A percentile compares a stretch with the other conserved stretches of the same genome.
Evolutionary conservation across 2,797 vertebrate species (phyloP).

Genomic region (Enteromius thamalakanensis): DNA sequence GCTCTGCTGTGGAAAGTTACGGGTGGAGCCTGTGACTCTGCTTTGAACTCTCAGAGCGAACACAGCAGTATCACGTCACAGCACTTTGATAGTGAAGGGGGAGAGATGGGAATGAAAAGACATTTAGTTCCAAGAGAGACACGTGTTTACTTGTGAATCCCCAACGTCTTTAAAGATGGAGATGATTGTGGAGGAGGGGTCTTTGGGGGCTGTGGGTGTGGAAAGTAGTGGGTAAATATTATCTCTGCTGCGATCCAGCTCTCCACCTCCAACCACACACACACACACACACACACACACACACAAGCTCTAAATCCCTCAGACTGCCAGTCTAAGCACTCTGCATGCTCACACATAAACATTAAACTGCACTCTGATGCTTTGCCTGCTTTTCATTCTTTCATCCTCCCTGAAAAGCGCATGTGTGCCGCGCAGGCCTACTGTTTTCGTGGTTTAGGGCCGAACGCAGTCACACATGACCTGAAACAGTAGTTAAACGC

Average conservation of each 20-base stretch:
- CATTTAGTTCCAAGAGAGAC: constrained; percentile 12
- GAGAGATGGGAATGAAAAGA: constrained; percentile 50
- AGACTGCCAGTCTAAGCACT: constrained; percentile 78
- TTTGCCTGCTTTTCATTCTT: constrained; percentile 34
- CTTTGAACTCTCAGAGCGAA: constrained; percentile 46
- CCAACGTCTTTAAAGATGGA: constrained; percentile 62
- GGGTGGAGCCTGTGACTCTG: constrained; percentile 29
- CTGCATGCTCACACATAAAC: constrained; percentile 61
- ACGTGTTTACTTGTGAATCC: constrained; percentile 65
- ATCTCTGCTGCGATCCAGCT: constrained; percentile 58
- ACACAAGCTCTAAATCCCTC: constrained; percentile 74
- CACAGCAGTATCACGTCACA: constrained; percentile 20
- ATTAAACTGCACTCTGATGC: constrained; percentile 63
- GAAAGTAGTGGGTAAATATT: constrained; percentile 69
- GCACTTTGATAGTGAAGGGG: constrained; percentile 33
- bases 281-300: constrained; percentile 52
- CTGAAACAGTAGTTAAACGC: constrained; percentile 58
- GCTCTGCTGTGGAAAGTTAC: constrained; percentile 34
- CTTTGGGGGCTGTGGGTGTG: constrained; percentile 30
- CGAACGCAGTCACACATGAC: constrained; percentile 46
- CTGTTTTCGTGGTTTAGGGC: constrained; percentile 53
- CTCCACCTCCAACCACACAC: constrained; percentile 48
- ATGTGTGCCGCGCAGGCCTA: constrained; percentile 24
- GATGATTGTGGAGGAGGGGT: constrained; percentile 71
- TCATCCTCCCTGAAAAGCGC: constrained; percentile 29